Conservation (phyloP, 2,888 invertebrate genomes). For the Lacanobia oleracea region DNA sequence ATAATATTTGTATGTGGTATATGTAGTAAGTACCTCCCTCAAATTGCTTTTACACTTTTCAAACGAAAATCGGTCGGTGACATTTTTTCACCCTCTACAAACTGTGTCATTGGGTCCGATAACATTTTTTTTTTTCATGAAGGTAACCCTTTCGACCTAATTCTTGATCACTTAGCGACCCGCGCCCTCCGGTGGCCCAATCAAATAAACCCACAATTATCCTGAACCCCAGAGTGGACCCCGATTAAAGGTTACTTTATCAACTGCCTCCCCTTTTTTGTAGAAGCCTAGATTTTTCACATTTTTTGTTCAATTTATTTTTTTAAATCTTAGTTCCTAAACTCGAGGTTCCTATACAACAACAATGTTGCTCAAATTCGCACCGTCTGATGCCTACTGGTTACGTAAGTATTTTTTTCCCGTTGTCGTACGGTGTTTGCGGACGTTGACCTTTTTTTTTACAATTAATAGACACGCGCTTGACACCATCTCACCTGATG, state of each 20-base stretch:
- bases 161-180: constrained; percentile 66
- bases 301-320: background rate
- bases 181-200: constrained; percentile 70
- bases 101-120: constrained; percentile 37
- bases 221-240: constrained; percentile 59
- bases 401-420: too few species aligned
- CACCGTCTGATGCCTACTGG: too few species aligned
- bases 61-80: background rate
- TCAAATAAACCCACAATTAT: constrained; percentile 79
- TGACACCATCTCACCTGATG: too few species aligned
- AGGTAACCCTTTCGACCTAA: constrained; percentile 65
- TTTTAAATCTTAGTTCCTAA: too few species aligned
- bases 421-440: too few species aligned
- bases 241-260: constrained; percentile 50
- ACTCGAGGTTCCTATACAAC: too few species aligned
- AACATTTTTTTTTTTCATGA: constrained; percentile 50
- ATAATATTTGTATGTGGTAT: background rate
- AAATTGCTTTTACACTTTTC: background rate
- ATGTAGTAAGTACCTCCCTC: background rate
- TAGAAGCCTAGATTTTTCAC: background rate
- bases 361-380: too few species aligned
- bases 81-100: constrained; percentile 20
- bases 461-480: too few species aligned
- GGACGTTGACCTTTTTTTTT: background rate
- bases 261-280: constrained; percentile 37